phyloP scores from a whole-genome alignment of 2,797 vertebrate genomes.

The Eurystomus glaucurus region DNA sequence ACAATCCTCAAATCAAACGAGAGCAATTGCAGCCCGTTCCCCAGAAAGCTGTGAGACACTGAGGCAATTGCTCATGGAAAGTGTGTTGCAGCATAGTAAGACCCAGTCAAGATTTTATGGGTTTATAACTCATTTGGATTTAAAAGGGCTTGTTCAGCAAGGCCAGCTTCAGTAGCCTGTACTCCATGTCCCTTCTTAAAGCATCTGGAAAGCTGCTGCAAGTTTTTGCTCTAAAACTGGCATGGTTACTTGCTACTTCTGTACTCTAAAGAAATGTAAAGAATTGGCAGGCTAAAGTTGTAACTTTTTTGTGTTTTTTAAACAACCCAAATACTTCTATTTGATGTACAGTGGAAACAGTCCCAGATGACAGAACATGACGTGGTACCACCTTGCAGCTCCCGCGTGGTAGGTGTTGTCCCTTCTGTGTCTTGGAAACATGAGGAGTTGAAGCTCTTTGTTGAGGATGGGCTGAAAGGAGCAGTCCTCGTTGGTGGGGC shows the following conservation, averaged over 20 bases:
- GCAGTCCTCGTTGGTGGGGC: not conserved
- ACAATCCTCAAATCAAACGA: not conserved
- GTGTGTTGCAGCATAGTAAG: not conserved
- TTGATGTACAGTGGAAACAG: not conserved
- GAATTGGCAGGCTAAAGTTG: not conserved
- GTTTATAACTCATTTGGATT: not conserved
- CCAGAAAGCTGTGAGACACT: not conserved
- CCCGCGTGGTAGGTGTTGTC: not conserved
- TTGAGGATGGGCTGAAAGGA: not conserved
- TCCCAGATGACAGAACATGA: not conserved
- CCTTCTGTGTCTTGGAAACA: not conserved
- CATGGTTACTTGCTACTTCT: not conserved
- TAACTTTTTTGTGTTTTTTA: not conserved
- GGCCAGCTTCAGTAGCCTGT: not conserved
- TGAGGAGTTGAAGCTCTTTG: not conserved
- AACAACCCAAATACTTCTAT: not conserved
- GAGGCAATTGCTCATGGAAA: not conserved
- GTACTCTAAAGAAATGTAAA: not conserved
- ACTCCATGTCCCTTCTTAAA: not conserved
- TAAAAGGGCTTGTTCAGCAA: not conserved
- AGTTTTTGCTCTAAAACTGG: not conserved
- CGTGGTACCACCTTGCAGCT: not conserved
- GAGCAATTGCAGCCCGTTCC: not conserved
- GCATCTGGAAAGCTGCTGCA: not conserved
- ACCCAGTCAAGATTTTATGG: not conserved